Conservation (phyloP, 1,140 invertebrate genomes). For the Zaprionus taronus region DNA sequence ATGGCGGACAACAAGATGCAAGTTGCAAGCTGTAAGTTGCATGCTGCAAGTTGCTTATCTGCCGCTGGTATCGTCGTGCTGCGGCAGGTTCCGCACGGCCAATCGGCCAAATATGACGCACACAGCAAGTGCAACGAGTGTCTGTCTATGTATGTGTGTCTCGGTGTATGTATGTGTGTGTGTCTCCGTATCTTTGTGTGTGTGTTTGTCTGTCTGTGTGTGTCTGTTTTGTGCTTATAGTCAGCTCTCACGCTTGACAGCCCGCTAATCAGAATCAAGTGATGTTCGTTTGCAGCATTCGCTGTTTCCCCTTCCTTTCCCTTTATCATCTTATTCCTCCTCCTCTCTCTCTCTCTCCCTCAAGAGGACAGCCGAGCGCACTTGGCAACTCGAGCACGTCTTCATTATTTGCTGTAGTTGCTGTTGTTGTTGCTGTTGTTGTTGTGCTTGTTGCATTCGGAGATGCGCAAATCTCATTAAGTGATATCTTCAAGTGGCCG, state of each 20-base stretch:
- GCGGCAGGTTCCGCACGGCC: background rate
- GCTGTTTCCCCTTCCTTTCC: conserved; percentile 9
- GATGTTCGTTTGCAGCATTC: conserved; percentile 75
- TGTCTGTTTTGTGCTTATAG: conserved; percentile 41
- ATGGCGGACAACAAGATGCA: conserved; percentile 27
- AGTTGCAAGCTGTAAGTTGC: conserved; percentile 20
- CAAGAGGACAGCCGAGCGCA: conserved; percentile 36
- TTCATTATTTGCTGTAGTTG: conserved; percentile 62
- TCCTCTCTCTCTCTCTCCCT: background rate
- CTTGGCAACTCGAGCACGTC: conserved; percentile 80
- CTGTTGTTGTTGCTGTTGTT: conserved; percentile 24
- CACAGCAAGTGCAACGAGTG: conserved; percentile 32
- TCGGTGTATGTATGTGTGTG: background rate
- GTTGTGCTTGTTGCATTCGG: conserved; percentile 68
- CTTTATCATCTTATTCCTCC: background rate
- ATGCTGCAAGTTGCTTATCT: conserved; percentile 41
- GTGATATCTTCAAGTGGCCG: conserved; percentile 82
- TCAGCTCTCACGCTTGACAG: conserved; percentile 78
- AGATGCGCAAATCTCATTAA: conserved; percentile 83
- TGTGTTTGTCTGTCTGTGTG: conserved; percentile 13
- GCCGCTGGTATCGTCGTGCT: conserved; percentile 38
- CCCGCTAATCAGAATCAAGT: conserved; percentile 83
- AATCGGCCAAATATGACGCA: conserved; percentile 47
- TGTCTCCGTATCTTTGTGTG: background rate
- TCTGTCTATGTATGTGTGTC: background rate